A percentile compares a stretch with the other conserved stretches of the same genome.
phyloP scores from a whole-genome alignment of 2,113 vertebrate species.

The Pangasianodon gigas region DNA sequence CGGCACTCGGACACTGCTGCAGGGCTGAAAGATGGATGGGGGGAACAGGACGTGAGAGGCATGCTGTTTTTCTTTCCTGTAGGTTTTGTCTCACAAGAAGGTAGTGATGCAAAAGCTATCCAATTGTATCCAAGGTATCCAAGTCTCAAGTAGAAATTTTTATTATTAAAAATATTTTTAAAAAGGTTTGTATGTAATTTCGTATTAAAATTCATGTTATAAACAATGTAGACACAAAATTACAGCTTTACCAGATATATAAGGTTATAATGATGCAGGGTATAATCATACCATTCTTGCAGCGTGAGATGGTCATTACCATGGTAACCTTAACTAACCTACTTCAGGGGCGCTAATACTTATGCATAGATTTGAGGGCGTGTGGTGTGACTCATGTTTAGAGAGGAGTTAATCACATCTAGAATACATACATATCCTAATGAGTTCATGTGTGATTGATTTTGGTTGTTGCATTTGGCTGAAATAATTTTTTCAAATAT shows the following conservation, averaged over 20 bases:
- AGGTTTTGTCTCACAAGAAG: background rate
- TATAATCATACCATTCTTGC: background rate
- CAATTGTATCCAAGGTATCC: background rate
- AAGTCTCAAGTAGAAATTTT: background rate
- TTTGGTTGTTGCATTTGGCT: background rate
- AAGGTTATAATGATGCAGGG: background rate
- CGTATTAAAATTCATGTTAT: background rate
- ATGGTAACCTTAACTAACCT: constrained; percentile 36
- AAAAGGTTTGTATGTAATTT: background rate
- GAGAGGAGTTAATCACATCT: background rate
- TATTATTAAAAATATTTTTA: background rate
- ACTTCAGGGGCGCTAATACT: constrained; percentile 2
- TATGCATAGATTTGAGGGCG: constrained; percentile 22
- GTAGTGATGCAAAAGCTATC: background rate
- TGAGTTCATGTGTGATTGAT: background rate
- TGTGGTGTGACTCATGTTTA: constrained; percentile 16
- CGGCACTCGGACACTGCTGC: background rate
- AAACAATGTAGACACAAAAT: background rate
- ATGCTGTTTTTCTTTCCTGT: background rate
- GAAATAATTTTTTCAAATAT: background rate
- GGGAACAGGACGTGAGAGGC: background rate
- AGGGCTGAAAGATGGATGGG: constrained; percentile 2
- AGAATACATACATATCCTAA: background rate
- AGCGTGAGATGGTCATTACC: constrained; percentile 2
- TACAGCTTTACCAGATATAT: background rate